Base-by-base conservation (phyloP, 2,797 vertebrate species). In the Esox masquinongy region DNA sequence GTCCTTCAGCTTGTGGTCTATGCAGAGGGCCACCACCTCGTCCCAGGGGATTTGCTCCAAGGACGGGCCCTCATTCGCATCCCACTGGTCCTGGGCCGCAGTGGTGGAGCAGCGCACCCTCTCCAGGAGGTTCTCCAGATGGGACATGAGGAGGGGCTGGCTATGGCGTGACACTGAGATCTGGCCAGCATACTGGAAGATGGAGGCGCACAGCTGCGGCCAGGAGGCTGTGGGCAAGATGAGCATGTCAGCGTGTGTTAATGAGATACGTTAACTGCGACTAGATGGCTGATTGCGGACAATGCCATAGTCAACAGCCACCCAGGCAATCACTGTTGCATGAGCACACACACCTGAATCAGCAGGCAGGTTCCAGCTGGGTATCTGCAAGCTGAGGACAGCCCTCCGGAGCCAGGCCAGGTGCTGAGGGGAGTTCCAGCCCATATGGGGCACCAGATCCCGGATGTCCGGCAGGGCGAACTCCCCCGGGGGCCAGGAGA, bases 1-100 rank as follows among this genome's bases (percentile, higher is more conserved):
- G 89, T 98, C 97, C 78, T 95, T 96, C 80, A 99, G 90, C 75
- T 94, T 97, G 90, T 99, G 97, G 87, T 98, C 95, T 26, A 99
- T 94, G 73, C 96, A 99, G 22, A 97, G 88, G 67, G 90, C 77
- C 34, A 99, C 82, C 31, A 98, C 77, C 1, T 94, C 94, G 1
- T 97, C 96, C 98, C 97, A 99, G 0, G 97, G 97, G 69, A 99
- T 91, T 49, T 90, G 90, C 0, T 88, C 70, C n/a, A 93, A 93
- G 0, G 89, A 86, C 2, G 92, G 93, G 51, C 87, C 84, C 2
- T 7, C 77, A 1, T 19, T 82, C 2, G 12, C 43, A 47, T 88
- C 81, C 1, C 84, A 78, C 2, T 87, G 87, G 0, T 83, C 80
- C n/a, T 80, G 84, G 11, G 87, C 87, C 0, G 29, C n/a, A 5